Conservation (phyloP, 1,140 invertebrate species). For the Choristoneura fumiferana region DNA sequence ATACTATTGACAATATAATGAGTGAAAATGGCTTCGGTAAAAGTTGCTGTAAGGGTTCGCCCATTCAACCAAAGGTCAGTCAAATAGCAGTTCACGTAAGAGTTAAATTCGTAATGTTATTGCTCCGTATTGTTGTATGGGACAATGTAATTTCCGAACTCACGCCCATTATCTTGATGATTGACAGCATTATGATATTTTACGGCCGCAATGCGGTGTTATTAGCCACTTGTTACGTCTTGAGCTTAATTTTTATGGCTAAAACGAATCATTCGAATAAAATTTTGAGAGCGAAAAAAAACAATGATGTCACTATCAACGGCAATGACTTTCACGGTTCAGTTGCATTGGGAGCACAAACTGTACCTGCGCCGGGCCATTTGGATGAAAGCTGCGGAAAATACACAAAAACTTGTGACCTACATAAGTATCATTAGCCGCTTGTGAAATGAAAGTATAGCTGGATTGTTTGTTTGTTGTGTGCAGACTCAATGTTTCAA, state of each 20-base stretch:
- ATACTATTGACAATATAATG: slow-evolving; percentile 69
- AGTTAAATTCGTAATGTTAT: slow-evolving; percentile 31
- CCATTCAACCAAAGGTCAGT: slow-evolving; percentile 89
- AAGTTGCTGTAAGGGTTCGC: slow-evolving; percentile 89
- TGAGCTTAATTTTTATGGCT: slow-evolving; percentile 15
- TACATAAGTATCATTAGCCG: slow-evolving; percentile 23
- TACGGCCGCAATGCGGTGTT: slow-evolving; percentile 12
- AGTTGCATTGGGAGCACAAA: slow-evolving; percentile 72
- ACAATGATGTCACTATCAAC: slow-evolving; percentile 70
- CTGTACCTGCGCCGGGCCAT: slow-evolving; percentile 57
- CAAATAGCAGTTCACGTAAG: slow-evolving; percentile 26
- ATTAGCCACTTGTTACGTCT: slow-evolving; percentile 18
- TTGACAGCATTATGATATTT: slow-evolving; percentile 23
- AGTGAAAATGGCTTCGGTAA: slow-evolving; percentile 87
- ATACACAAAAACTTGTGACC: slow-evolving; percentile 50
- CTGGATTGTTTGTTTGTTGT: slow-evolving; percentile 16
- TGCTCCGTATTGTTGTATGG: slow-evolving; percentile 27
- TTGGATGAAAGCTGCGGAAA: slow-evolving; percentile 69
- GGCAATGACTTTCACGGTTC: slow-evolving; percentile 77
- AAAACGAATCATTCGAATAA: slow-evolving; percentile 20
- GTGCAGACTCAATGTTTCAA: background rate
- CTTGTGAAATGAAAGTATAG: slow-evolving; percentile 19
- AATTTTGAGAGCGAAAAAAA: slow-evolving; percentile 70
- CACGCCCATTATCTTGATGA: slow-evolving; percentile 43
- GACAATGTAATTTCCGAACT: slow-evolving; percentile 34